These are phyloP conservation scores for Agapornis canus DNA, from an alignment of 2,797 vertebrate species.

Conservation along the genomic window DNA sequence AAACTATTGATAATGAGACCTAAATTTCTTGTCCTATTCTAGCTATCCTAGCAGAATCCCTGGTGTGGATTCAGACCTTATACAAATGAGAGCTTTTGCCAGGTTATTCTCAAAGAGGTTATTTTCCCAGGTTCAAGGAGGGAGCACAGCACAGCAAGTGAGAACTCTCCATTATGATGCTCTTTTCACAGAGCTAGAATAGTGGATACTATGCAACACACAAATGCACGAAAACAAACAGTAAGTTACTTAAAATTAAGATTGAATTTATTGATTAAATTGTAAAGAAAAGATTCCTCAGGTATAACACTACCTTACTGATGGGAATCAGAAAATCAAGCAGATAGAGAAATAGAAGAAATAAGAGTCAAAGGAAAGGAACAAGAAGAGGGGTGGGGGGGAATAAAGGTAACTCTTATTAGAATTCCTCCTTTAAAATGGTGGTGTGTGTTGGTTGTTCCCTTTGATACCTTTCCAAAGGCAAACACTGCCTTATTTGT, in stretches of 20 bases:
- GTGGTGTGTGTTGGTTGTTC: not conserved
- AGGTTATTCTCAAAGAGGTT: not conserved
- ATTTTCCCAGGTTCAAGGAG: not conserved
- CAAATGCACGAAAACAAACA: not conserved
- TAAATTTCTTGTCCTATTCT: not conserved
- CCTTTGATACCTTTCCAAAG: not conserved
- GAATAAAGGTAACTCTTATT: not conserved
- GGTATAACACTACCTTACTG: not conserved
- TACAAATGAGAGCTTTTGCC: not conserved
- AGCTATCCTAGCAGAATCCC: not conserved
- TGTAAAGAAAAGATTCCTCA: not conserved
- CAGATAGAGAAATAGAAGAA: not conserved
- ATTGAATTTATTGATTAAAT: not conserved
- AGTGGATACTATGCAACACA: not conserved
- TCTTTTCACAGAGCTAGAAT: not conserved
- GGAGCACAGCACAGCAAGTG: not conserved
- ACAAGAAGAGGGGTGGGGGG: not conserved
- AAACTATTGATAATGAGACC: not conserved
- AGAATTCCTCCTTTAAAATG: not conserved
- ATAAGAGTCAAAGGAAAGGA: not conserved
- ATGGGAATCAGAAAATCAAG: not conserved
- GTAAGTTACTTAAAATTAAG: not conserved
- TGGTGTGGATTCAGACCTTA: not conserved
- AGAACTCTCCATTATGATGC: not conserved
- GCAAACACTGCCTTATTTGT: not conserved